phyloP scores from a whole-genome alignment of 2,113 vertebrate genomes.

The Choloepus hoffmanni region DNA sequence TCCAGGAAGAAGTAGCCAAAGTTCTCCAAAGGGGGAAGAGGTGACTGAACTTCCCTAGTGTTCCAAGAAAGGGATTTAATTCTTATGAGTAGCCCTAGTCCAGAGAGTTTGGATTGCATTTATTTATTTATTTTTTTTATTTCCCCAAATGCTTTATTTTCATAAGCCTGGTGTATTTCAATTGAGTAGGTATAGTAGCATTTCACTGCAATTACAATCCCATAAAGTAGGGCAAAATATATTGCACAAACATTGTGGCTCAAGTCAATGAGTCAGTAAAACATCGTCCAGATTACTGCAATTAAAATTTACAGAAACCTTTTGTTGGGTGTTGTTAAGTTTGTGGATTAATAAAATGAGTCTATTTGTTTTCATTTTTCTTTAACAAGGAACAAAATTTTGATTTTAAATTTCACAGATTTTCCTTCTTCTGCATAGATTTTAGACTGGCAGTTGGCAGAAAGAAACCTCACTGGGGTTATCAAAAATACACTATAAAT shows the following conservation, averaged over 20 bases:
- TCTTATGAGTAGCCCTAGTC: neutral
- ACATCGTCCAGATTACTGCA: slow-evolving; percentile 74
- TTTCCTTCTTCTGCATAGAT: slow-evolving; percentile 54
- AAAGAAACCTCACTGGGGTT: slow-evolving; percentile 18
- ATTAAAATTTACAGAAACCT: slow-evolving; percentile 80
- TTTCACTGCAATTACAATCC: slow-evolving; percentile 68
- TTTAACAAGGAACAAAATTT: slow-evolving; percentile 64
- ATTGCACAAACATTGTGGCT: slow-evolving; percentile 65
- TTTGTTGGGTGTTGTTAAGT: slow-evolving; percentile 71
- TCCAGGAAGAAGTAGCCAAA: no score
- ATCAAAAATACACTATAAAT: slow-evolving; percentile 2
- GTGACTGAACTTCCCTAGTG: no score
- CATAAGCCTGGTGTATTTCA: slow-evolving; percentile 64
- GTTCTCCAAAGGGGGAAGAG: neutral
- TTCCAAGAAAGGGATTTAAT: neutral
- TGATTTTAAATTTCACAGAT: slow-evolving; percentile 64
- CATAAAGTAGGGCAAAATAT: slow-evolving; percentile 74
- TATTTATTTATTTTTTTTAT: no score
- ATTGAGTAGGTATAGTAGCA: slow-evolving; percentile 62
- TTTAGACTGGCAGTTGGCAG: slow-evolving; percentile 15
- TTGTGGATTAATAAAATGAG: slow-evolving; percentile 74
- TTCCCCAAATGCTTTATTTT: slow-evolving; percentile 62
- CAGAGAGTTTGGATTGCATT: neutral
- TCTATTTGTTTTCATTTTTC: slow-evolving; percentile 72
- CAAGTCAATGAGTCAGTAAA: slow-evolving; percentile 70